Evolutionary conservation across 1,140 invertebrate genomes (phyloP).

Genomic region (Charaxes varanes): DNA sequence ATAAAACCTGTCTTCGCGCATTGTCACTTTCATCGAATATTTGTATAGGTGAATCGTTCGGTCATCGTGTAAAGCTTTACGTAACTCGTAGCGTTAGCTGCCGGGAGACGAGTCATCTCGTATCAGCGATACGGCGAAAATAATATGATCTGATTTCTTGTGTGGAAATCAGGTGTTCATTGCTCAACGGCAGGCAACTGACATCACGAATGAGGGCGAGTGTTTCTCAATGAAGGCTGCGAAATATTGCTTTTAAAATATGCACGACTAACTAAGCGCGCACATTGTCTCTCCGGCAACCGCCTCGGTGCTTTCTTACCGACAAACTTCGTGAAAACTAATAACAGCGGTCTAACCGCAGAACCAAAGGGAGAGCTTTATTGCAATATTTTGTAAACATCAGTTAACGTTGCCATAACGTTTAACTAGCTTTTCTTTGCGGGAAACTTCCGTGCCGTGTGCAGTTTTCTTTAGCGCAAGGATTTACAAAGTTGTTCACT

Average conservation of each 20-base stretch:
- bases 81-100: slow-evolving; percentile 23
- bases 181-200: slow-evolving; percentile 55
- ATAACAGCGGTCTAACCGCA: neutral
- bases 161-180: slow-evolving; percentile 64
- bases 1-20: slow-evolving; percentile 33
- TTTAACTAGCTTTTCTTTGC: slow-evolving; percentile 19
- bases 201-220: slow-evolving; percentile 67
- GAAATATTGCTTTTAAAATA: slow-evolving; percentile 66
- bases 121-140: slow-evolving; percentile 32
- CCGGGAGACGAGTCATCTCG: slow-evolving; percentile 21
- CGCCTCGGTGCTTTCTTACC: slow-evolving; percentile 7
- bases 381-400: too few relatives aligned
- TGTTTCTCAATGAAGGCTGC: slow-evolving; percentile 66
- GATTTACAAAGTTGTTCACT: too few relatives aligned
- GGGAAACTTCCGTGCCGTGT: slow-evolving; percentile 17
- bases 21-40: slow-evolving; percentile 52
- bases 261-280: slow-evolving; percentile 58
- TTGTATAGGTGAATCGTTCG: slow-evolving; percentile 36
- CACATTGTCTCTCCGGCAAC: slow-evolving; percentile 32
- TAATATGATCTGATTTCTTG: slow-evolving; percentile 57
- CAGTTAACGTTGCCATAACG: slow-evolving; percentile 13
- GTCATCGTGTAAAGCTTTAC: slow-evolving; percentile 29
- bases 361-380: too few relatives aligned
- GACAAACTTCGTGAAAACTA: slow-evolving; percentile 3
- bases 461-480: too few relatives aligned